Conservation (phyloP, 2,113 vertebrate genomes). For the Phalacrocorax carbo region DNA sequence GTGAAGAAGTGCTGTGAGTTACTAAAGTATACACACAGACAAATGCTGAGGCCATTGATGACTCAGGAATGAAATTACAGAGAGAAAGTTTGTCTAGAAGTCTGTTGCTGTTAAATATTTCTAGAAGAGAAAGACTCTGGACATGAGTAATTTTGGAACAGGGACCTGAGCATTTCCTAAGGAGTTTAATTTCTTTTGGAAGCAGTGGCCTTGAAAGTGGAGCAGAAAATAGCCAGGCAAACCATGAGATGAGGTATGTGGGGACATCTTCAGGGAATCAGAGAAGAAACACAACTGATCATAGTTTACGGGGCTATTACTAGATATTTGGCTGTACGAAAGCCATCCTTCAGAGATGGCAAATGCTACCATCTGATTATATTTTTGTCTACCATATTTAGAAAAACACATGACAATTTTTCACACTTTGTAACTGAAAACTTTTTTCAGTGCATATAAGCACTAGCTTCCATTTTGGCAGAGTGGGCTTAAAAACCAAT, state of each 20-base stretch:
- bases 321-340: background rate
- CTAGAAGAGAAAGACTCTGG: background rate
- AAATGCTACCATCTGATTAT: background rate
- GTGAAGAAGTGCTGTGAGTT: background rate
- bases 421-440: background rate
- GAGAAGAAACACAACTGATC: background rate
- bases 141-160: background rate
- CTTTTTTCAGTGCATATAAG: background rate
- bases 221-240: constrained; percentile 2
- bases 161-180: background rate
- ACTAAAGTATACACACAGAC: background rate
- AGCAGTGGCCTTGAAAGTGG: background rate
- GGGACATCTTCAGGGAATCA: background rate
- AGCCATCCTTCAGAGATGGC: background rate
- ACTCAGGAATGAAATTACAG: background rate
- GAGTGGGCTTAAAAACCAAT: background rate
- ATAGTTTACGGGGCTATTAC: background rate
- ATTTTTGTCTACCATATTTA: background rate
- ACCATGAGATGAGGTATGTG: background rate
- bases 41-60: rapidly evolving
- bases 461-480: background rate
- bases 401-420: background rate
- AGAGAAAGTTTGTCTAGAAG: background rate
- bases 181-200: background rate
- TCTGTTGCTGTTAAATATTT: background rate